Evolutionary conservation across 2,888 invertebrate species (phyloP).

Genomic region (Nebria brevicollis): DNA sequence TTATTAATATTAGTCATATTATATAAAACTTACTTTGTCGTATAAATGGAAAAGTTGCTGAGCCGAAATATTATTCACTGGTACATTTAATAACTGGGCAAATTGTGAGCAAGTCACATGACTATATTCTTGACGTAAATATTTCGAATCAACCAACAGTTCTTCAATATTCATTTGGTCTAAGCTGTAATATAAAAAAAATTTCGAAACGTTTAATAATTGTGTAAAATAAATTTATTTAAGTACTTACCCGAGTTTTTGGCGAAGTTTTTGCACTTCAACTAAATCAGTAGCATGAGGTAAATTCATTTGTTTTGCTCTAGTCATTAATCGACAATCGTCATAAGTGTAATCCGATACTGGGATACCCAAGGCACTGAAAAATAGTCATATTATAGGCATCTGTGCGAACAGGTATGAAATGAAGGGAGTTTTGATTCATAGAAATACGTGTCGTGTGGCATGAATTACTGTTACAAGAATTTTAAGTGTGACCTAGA

Average conservation of each 20-base stretch:
- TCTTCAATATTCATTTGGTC: slow-evolving; percentile 68
- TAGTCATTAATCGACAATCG: slow-evolving; percentile 86
- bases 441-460: neutral
- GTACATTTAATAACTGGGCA: slow-evolving; percentile 71
- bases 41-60: slow-evolving; percentile 74
- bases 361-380: slow-evolving; percentile 84
- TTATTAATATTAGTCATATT: no score
- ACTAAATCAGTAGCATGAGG: slow-evolving; percentile 79
- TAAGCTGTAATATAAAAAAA: slow-evolving; percentile 61
- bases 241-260: slow-evolving; percentile 73
- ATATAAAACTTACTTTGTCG: slow-evolving; percentile 67
- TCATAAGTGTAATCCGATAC: slow-evolving; percentile 92
- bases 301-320: slow-evolving; percentile 84
- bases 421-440: neutral
- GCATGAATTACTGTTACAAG: neutral
- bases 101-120: slow-evolving; percentile 67
- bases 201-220: no score
- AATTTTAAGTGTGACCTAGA: no score
- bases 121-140: slow-evolving; percentile 59
- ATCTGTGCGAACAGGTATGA: neutral
- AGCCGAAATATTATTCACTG: slow-evolving; percentile 66
- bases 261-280: slow-evolving; percentile 82
- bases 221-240: slow-evolving; percentile 21
- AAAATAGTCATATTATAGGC: slow-evolving; percentile 52
- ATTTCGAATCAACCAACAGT: slow-evolving; percentile 61